Base-by-base conservation (phyloP, 2,113 vertebrate genomes). In the Calyptomena viridis region DNA sequence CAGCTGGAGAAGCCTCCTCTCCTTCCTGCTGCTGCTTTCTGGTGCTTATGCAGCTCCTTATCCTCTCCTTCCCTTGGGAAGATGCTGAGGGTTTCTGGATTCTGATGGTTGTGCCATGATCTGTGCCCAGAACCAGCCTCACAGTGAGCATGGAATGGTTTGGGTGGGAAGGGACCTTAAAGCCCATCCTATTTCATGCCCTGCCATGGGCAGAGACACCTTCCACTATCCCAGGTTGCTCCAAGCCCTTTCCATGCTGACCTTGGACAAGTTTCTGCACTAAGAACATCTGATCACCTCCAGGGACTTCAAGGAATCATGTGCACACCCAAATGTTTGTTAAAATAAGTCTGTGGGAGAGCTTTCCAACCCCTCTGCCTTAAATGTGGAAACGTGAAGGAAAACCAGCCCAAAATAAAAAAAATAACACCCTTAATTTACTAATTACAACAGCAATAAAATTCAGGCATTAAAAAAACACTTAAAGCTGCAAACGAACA, bases 401-500 rank as follows among this genome's bases (percentile, higher is more conserved):
- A 46, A 86, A 81, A 81, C 5, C 30, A 84, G 40, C 53, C 33
- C 39, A 88, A 81, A 83, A 84, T 15, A 6, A 83, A 58, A 83
- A 85, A 67, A 12, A 20, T 31, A 1, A 1, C 40, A 42, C 6
- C 17, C 8, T 71, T 83, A 74, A 89, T 96, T 94, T 87, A 82
- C 93, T 92, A 93, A 95, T 95, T 88, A 88, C 88, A 86, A 88
- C 55, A 90, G 64, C 88, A 79, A 83, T 96, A 93, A 96, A 97
- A 79, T 19, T 37, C 6, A 0, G 56, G 27, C 90, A 66, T 94
- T 95, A 93, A 93, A 89, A 80, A 82, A 90, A 64, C 89, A 24
- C 53, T 95, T 94, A 87, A 68, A 93, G 80, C 89, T 69, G 87
- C 93, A 76, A 92, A 59, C 3, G 59, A 95, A 93, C 93, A 93